Percentiles rank a stretch among this genome's conserved stretches.
Conservation (phyloP, 2,113 vertebrate genomes). For the Tor tambroides region DNA sequence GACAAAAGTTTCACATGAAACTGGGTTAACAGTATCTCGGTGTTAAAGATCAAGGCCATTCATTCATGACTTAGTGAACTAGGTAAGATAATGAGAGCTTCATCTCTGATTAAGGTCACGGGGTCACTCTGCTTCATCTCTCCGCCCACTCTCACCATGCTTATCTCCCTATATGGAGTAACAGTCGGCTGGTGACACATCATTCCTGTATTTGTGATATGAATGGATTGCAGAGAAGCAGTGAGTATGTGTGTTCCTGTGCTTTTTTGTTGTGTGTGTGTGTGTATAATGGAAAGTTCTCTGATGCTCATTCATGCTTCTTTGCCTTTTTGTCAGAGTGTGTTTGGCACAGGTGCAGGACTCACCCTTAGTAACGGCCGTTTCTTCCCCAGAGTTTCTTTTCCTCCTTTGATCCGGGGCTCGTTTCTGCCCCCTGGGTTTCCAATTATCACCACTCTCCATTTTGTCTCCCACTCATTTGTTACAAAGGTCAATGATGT, state of each 20-base stretch:
- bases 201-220: constrained; percentile 45
- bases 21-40: neutral
- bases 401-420: constrained; percentile 29
- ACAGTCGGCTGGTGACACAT: constrained; percentile 47
- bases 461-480: neutral
- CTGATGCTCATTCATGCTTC: constrained; percentile 18
- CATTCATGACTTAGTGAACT: neutral
- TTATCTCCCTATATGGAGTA: neutral
- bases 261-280: constrained; percentile 18
- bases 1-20: neutral
- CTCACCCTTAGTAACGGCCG: constrained; percentile 34
- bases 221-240: constrained; percentile 28
- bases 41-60: neutral
- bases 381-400: constrained; percentile 38
- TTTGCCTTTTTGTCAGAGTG: constrained; percentile 17
- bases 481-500: neutral
- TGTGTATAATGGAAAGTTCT: constrained; percentile 36
- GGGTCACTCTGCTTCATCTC: neutral
- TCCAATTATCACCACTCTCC: neutral
- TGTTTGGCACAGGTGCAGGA: constrained; percentile 48
- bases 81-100: neutral
- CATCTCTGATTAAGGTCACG: neutral
- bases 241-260: constrained; percentile 19
- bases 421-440: constrained; percentile 31
- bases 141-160: neutral